Evolutionary conservation across 1,140 invertebrate species (phyloP).

Genomic region (Zaprionus inermis): DNA sequence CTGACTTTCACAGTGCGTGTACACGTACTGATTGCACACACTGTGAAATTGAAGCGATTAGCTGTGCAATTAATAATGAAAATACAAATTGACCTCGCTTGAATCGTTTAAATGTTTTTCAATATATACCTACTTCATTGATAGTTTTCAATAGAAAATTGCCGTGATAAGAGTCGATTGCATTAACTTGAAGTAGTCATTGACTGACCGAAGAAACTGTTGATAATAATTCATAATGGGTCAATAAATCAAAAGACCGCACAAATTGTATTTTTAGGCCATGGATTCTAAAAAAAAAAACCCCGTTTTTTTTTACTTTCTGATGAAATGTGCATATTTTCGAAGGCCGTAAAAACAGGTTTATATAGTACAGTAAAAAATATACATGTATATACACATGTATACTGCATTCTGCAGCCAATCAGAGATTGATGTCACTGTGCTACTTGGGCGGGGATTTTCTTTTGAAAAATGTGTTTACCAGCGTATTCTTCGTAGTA

Average conservation of each 20-base stretch:
- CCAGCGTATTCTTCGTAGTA: background rate
- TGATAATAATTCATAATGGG: background rate
- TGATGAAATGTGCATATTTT: no score
- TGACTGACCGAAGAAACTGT: background rate
- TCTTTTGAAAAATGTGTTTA: background rate
- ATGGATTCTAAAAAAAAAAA: no score
- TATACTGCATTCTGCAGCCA: background rate
- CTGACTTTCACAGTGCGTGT: constrained; percentile 15
- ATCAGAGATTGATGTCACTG: constrained; percentile 1
- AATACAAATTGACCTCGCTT: constrained; percentile 15
- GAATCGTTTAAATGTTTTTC: background rate
- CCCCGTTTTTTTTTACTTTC: no score
- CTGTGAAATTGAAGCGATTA: constrained; percentile 44
- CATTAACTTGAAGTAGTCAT: background rate
- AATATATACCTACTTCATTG: background rate
- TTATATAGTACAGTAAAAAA: no score
- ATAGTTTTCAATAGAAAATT: constrained; percentile 13
- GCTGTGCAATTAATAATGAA: constrained; percentile 42
- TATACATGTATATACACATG: no score
- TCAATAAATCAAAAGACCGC: background rate
- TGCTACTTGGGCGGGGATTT: background rate
- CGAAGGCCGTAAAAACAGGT: no score
- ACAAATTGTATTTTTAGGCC: background rate
- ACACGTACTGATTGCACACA: constrained; percentile 14
- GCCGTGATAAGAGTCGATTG: constrained; percentile 3